These are phyloP conservation scores for Eulacestoma nigropectus DNA, from an alignment of 2,113 vertebrate genomes.

Conservation along the genomic window DNA sequence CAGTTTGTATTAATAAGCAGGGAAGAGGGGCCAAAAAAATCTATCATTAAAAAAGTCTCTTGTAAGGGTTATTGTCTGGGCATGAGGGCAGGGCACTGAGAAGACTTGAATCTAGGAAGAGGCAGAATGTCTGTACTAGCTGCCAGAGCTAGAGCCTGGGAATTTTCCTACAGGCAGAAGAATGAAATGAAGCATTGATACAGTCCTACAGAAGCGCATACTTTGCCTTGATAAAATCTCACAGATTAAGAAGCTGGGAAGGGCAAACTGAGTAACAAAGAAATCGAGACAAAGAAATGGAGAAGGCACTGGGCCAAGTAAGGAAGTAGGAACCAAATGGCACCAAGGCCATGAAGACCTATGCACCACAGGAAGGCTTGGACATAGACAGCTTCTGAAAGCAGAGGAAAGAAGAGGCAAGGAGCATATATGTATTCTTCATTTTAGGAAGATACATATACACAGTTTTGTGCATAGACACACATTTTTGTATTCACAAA, in stretches of 20 bases:
- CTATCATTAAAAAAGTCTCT: not conserved
- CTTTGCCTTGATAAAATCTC: conserved; percentile 45
- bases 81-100: not conserved
- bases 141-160: not conserved
- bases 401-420: not conserved
- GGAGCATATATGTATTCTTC: not conserved
- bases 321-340: not conserved
- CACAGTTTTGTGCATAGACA: not conserved
- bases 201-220: not conserved
- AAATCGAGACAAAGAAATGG: not conserved
- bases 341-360: not conserved
- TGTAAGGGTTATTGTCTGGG: not conserved
- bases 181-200: conserved; percentile 41
- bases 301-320: not conserved
- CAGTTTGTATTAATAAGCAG: not conserved
- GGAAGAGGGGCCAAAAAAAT: not conserved
- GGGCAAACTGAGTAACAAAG: not conserved
- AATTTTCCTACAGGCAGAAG: conserved; percentile 29
- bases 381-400: not conserved
- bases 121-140: not conserved
- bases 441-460: not conserved
- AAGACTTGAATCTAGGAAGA: not conserved
- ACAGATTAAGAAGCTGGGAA: not conserved
- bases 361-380: not conserved
- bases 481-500: not conserved